Base-by-base conservation (phyloP, 2,888 invertebrate genomes). In the Seira sanloemensis region DNA sequence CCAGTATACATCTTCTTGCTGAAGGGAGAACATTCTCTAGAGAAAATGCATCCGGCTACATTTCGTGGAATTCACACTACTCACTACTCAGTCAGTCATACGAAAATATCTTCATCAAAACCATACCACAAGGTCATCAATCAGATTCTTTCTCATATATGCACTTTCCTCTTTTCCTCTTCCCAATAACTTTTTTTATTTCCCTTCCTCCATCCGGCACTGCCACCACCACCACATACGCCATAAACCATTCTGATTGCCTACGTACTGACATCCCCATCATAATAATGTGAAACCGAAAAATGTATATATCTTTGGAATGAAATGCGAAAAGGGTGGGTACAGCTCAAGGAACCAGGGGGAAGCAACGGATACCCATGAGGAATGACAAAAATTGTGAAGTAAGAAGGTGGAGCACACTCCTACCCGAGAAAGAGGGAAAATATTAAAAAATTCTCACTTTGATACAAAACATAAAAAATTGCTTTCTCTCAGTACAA, bases 101-200 rank as follows among this genome's bases (percentile, higher is more conserved):
- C 58, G 54, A 26, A 77, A 54, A 69, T 69, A 69, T 78, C 69
- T 69, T 71, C 58, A 71, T 71, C 78, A 69, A 26, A 78, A 66
- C 67, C 67, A 69, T 68, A 72, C 54, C 72, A 76, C 79, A 79
- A 76, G 84, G 84, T 84, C 84, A 84, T 84, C 84, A 84, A 84
- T 84, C 84, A 84, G 84, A 71, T 75, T 79, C 26, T 68, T 37
- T 72, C 78, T 62, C 50, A 62, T 27, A 37, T 58, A 66, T 74
- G 46, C 46, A 58, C 75, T 24, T 75, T 19, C 1, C 12, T 66
- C 37, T 46, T 23, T 26, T 37, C 37, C 37, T 12, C 12, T 66
- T 26, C 21, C 21, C 24, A 1, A 65, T 9, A 21, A 50, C 1
- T 72, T 37, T 37, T 37, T 69, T 67, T 77, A 54, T 77, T 54